Conservation (phyloP, 2,797 vertebrate genomes). For the Microctenopoma lineatum region DNA sequence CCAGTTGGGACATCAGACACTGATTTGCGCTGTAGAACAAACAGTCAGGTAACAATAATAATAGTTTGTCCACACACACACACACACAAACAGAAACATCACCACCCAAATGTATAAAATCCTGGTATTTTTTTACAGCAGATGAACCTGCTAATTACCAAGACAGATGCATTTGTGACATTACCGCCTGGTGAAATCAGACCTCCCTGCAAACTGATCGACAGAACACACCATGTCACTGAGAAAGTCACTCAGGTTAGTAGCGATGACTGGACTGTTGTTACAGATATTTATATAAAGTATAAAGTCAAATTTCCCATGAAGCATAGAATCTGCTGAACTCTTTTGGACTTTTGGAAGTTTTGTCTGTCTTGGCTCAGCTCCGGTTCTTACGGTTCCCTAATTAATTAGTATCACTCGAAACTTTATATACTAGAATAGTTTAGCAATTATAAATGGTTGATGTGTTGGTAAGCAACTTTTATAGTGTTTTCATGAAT, state of each 20-base stretch:
- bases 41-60: constrained; percentile 79
- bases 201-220: constrained; percentile 89
- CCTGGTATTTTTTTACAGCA: background rate
- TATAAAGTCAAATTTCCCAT: too few relatives aligned
- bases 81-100: background rate
- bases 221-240: constrained; percentile 91
- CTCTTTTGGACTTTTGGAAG: too few relatives aligned
- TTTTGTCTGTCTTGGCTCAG: too few relatives aligned
- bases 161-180: constrained; percentile 82
- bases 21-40: constrained; percentile 83
- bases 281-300: too few relatives aligned
- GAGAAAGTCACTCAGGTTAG: constrained; percentile 93
- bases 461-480: too few relatives aligned
- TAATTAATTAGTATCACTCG: too few relatives aligned
- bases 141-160: constrained; percentile 87
- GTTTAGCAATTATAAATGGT: too few relatives aligned
- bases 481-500: too few relatives aligned
- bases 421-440: too few relatives aligned
- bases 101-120: background rate
- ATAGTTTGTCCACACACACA: too few relatives aligned
- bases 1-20: constrained; percentile 88
- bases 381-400: too few relatives aligned
- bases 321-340: too few relatives aligned
- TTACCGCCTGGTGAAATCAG: constrained; percentile 87
- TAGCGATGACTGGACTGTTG: background rate